phyloP scores from a whole-genome alignment of 2,888 invertebrate genomes.

The Diloba caeruleocephala region DNA sequence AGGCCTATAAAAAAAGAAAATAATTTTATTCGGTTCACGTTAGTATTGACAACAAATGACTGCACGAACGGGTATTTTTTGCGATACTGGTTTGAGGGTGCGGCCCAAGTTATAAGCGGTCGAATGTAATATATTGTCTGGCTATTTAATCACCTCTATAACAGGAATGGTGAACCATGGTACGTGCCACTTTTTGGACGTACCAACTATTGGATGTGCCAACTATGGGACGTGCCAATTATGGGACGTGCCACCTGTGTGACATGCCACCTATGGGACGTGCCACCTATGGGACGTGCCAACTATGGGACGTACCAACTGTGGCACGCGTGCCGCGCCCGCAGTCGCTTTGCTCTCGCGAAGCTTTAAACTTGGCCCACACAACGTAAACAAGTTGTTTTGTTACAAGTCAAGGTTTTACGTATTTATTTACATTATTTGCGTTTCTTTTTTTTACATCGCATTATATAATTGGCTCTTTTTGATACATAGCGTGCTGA shows the following conservation, averaged over 20 bases:
- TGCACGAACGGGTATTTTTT: slow-evolving; percentile 20
- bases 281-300: too few species aligned
- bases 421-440: slow-evolving; percentile 46
- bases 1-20: slow-evolving; percentile 16
- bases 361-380: neutral
- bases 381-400: neutral
- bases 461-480: slow-evolving; percentile 20
- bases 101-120: slow-evolving; percentile 14
- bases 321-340: too few species aligned
- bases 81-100: neutral
- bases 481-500: slow-evolving; percentile 4
- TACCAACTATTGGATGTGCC: too few species aligned
- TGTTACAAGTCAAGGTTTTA: slow-evolving; percentile 25
- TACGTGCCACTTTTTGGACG: too few species aligned
- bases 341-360: too few species aligned
- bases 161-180: too few species aligned
- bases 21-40: slow-evolving; percentile 15
- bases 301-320: too few species aligned
- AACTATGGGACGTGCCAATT: too few species aligned
- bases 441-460: slow-evolving; percentile 12
- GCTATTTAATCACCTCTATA: too few species aligned
- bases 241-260: too few species aligned
- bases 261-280: too few species aligned
- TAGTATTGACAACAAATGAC: neutral
- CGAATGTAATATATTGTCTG: neutral